A percentile compares a stretch with the other conserved stretches of the same genome.
Conservation (phyloP, 2,113 vertebrate genomes). For the Bubo blakistoni region DNA sequence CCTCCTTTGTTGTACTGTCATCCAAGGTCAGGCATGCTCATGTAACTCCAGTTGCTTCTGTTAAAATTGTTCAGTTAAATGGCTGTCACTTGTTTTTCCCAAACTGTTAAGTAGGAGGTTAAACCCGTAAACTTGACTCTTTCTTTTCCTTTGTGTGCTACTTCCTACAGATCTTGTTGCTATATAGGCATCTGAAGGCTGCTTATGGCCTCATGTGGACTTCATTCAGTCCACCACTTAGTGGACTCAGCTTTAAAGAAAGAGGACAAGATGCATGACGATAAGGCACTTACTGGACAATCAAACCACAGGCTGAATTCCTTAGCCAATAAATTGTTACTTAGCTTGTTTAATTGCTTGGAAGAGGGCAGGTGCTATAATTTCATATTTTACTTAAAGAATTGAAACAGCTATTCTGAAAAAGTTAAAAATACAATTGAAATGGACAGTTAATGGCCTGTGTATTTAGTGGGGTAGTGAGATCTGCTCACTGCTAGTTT, state of each 20-base stretch:
- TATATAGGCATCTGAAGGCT: background rate
- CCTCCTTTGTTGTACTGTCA: constrained; percentile 34
- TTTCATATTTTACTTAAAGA: background rate
- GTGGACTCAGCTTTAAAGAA: background rate
- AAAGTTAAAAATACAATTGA: background rate
- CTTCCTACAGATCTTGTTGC: background rate
- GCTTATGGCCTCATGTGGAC: background rate
- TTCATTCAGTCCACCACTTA: background rate
- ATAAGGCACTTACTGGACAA: background rate
- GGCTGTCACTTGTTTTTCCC: background rate
- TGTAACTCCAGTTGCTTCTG: background rate
- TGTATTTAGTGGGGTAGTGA: background rate
- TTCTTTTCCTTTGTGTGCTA: background rate
- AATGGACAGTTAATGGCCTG: background rate
- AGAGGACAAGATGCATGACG: background rate
- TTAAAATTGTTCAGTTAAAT: constrained; percentile 21
- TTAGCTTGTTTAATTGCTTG: background rate
- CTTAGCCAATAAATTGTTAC: background rate
- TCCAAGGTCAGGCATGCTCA: background rate
- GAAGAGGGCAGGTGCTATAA: background rate
- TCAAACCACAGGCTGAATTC: background rate
- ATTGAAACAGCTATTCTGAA: background rate
- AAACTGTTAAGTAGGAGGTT: background rate
- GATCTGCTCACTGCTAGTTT: background rate
- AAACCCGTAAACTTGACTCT: background rate